Evolutionary conservation across 2,113 vertebrate genomes (phyloP).

Genomic region (Thinocorus orbignyianus): DNA sequence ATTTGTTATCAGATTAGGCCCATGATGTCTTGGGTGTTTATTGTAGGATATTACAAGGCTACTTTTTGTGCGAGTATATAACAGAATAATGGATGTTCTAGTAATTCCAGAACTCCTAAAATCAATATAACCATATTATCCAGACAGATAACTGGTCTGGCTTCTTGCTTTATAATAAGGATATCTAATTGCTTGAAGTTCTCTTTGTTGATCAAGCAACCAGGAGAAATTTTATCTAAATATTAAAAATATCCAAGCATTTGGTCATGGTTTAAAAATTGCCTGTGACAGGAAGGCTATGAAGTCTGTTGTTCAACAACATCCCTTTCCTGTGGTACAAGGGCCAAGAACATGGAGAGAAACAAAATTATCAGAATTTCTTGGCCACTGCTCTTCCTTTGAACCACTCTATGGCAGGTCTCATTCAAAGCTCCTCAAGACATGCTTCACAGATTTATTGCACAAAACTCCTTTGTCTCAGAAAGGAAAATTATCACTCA

Average conservation of each 20-base stretch:
- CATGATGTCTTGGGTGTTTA: not conserved
- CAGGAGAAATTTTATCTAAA: not conserved
- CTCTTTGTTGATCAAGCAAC: not conserved
- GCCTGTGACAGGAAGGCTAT: not conserved
- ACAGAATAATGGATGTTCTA: not conserved
- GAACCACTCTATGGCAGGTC: not conserved
- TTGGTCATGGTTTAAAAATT: not conserved
- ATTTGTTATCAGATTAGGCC: not conserved
- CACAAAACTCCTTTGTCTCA: not conserved
- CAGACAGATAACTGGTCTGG: not conserved
- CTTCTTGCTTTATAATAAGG: not conserved
- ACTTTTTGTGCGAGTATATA: not conserved
- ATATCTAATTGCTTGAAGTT: not conserved
- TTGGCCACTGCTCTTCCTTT: not conserved
- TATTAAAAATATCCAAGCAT: not conserved
- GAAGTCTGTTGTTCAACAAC: not conserved
- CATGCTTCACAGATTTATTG: not conserved
- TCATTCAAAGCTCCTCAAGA: not conserved
- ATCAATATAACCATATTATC: not conserved
- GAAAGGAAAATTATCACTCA: not conserved
- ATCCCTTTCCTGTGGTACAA: constrained; percentile 1
- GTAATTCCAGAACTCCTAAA: not conserved
- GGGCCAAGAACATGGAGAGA: not conserved
- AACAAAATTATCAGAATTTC: not conserved
- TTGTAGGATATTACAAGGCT: not conserved